Evolutionary conservation across 92 coral and sea anemone species (phyloP).

Genomic region (Zoanthus sociatus): DNA sequence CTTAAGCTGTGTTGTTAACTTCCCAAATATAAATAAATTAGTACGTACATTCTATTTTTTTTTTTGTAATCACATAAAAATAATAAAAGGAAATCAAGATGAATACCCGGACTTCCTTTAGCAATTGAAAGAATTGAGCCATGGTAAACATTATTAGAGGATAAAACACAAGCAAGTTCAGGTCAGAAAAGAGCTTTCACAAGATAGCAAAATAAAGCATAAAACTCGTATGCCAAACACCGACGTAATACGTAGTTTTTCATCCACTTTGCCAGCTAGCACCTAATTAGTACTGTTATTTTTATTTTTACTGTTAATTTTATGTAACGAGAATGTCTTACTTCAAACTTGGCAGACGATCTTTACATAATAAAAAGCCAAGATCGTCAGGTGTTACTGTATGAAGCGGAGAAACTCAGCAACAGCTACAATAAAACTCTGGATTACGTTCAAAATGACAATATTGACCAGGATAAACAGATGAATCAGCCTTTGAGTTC

Average conservation of each 20-base stretch:
- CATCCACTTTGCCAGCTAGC: too few species aligned
- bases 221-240: too few species aligned
- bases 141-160: too few species aligned
- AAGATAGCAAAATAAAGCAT: too few species aligned
- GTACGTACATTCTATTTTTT: too few species aligned
- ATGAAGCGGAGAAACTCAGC: background rate
- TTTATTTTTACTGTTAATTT: background rate
- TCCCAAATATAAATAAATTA: background rate
- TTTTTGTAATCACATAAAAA: too few species aligned
- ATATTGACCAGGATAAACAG: background rate
- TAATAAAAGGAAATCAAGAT: too few species aligned
- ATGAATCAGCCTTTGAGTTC: background rate
- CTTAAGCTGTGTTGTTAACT: background rate
- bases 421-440: background rate
- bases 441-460: background rate
- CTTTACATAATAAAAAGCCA: conserved; percentile 45
- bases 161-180: too few species aligned
- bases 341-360: conserved; percentile 18
- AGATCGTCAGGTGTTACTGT: conserved; percentile 23
- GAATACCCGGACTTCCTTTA: too few species aligned
- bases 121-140: too few species aligned
- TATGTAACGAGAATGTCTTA: background rate
- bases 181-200: too few species aligned
- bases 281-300: background rate
- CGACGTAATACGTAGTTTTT: too few species aligned